These are phyloP conservation scores for Anolis carolinensis DNA, from an alignment of 2,113 vertebrate genomes.

Conservation along the genomic window DNA sequence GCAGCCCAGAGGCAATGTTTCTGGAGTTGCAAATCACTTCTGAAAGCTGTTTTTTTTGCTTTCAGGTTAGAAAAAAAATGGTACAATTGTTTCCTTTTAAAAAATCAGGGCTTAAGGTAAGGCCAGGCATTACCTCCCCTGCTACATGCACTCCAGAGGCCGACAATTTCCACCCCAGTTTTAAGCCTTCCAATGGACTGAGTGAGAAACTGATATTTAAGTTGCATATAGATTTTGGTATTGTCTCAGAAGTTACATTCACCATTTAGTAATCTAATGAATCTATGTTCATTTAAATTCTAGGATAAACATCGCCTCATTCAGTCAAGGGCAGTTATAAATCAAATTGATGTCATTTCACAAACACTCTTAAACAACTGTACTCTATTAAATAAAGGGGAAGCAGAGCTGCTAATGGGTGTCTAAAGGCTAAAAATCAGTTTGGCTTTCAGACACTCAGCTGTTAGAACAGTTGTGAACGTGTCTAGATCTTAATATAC, in stretches of 20 bases:
- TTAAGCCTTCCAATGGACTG: neutral
- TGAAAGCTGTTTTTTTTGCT: too few species aligned
- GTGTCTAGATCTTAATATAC: constrained; percentile 72
- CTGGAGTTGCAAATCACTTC: too few species aligned
- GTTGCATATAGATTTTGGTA: constrained; percentile 28
- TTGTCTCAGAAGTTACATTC: constrained; percentile 40
- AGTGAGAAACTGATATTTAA: constrained; percentile 29
- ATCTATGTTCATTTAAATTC: constrained; percentile 54
- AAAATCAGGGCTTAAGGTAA: too few species aligned
- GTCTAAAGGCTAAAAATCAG: constrained; percentile 70
- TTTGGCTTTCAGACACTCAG: constrained; percentile 73
- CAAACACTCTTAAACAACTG: constrained; percentile 71
- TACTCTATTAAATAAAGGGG: constrained; percentile 70
- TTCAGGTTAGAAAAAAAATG: too few species aligned
- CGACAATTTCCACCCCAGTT: neutral
- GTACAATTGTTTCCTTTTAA: too few species aligned
- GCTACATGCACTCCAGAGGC: too few species aligned
- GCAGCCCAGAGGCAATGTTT: too few species aligned
- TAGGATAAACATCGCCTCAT: constrained; percentile 40
- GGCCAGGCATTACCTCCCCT: too few species aligned
- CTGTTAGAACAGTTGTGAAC: constrained; percentile 74
- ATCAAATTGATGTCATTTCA: constrained; percentile 70
- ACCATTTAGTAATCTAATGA: constrained; percentile 39
- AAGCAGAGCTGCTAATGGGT: constrained; percentile 66
- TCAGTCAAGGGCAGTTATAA: constrained; percentile 71